These are phyloP conservation scores for Microtus oregoni DNA, from an alignment of 2,113 vertebrate species.

Conservation along the genomic window DNA sequence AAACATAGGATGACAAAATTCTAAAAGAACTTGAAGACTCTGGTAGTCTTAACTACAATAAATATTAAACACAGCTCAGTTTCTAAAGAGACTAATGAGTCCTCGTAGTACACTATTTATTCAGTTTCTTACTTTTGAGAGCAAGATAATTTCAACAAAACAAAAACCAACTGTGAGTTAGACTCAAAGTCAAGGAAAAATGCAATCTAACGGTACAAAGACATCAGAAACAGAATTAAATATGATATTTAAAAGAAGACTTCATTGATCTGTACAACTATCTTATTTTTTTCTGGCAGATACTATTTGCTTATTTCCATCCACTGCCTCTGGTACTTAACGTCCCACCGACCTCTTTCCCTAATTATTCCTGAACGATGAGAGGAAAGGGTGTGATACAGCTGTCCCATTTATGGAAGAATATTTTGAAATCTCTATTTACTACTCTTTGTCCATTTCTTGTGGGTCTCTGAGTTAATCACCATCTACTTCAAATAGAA, in stretches of 20 bases:
- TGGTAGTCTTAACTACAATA: background rate
- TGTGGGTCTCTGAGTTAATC: background rate
- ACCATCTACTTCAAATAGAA: background rate
- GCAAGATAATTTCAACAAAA: background rate
- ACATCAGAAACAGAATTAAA: background rate
- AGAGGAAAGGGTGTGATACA: background rate
- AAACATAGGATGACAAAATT: background rate
- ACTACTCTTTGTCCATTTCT: background rate
- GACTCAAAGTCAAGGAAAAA: background rate
- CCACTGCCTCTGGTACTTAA: background rate
- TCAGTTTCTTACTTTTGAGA: background rate
- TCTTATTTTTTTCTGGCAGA: background rate
- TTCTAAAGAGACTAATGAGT: background rate
- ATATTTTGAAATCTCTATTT: background rate
- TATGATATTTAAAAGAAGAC: background rate
- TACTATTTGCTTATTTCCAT: background rate
- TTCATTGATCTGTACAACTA: background rate
- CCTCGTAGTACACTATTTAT: background rate
- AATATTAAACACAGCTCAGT: background rate
- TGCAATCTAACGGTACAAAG: background rate
- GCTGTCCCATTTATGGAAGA: too few relatives aligned
- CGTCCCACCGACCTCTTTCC: background rate
- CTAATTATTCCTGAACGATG: background rate
- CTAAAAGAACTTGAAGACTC: background rate
- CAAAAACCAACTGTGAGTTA: background rate